These are phyloP conservation scores for Acanthopleura granulata DNA, from an alignment of 2,888 invertebrate genomes.

Conservation along the genomic window DNA sequence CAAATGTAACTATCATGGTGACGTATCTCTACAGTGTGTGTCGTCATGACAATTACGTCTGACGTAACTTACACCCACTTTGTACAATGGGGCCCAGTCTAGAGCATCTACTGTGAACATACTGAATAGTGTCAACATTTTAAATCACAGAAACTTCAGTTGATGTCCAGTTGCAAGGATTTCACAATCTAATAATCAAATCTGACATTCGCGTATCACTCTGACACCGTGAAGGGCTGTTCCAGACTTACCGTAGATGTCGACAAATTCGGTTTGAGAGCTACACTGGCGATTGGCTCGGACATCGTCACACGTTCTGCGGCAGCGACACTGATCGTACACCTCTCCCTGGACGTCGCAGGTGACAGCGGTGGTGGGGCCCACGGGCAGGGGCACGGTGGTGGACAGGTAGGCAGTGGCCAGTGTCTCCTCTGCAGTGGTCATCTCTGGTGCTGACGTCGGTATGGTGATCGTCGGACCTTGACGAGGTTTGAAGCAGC, in stretches of 20 bases:
- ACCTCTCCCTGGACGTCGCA: constrained; percentile 25
- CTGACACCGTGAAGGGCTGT: too few relatives aligned
- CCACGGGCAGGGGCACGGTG: background rate
- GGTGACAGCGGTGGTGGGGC: background rate
- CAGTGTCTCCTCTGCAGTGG: constrained; percentile 14
- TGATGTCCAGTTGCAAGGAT: too few relatives aligned
- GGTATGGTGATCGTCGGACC: background rate
- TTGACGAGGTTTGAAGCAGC: background rate
- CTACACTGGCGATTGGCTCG: constrained; percentile 8
- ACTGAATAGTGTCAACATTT: too few relatives aligned
- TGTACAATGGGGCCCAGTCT: too few relatives aligned
- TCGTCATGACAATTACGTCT: too few relatives aligned
- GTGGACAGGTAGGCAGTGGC: background rate
- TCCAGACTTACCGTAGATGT: constrained; percentile 7
- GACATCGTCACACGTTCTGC: constrained; percentile 23
- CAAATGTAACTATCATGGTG: too few relatives aligned
- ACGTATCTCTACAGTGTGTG: too few relatives aligned
- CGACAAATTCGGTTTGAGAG: background rate
- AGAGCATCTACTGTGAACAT: too few relatives aligned
- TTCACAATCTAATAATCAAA: too few relatives aligned
- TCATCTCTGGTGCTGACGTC: background rate
- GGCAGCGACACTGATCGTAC: constrained; percentile 23
- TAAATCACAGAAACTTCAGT: too few relatives aligned
- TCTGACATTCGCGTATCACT: too few relatives aligned
- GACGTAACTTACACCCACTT: too few relatives aligned